Percentiles rank a stretch among this genome's conserved stretches.
These are phyloP conservation scores for Drosophila ficusphila DNA, from an alignment of 1,140 invertebrate genomes.

Conservation along the genomic window DNA sequence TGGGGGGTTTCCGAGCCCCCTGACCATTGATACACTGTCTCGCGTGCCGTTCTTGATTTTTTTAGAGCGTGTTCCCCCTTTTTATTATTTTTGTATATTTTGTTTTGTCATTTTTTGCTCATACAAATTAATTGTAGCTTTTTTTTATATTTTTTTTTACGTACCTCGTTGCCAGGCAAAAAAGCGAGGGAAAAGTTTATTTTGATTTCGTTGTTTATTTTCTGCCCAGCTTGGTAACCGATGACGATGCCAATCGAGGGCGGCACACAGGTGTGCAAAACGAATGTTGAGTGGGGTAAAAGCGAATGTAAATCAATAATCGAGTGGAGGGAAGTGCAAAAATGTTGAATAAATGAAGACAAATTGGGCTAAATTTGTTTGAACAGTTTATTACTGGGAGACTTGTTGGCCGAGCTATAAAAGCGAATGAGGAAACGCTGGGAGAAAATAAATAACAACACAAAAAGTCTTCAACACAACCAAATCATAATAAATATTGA, in stretches of 20 bases:
- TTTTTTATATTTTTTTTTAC: constrained; percentile 13
- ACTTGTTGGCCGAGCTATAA: background rate
- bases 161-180: constrained; percentile 60
- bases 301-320: constrained; percentile 64
- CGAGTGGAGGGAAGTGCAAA: constrained; percentile 37
- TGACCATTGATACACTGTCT: constrained; percentile 45
- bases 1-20: background rate
- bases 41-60: constrained; percentile 54
- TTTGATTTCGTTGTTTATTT: constrained; percentile 48
- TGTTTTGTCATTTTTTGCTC: constrained; percentile 19
- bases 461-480: background rate
- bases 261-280: constrained; percentile 69
- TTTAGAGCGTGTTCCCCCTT: constrained; percentile 13
- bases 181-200: constrained; percentile 27
- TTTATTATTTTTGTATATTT: constrained; percentile 24
- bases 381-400: constrained; percentile 12
- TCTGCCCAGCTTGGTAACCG: constrained; percentile 39
- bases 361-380: constrained; percentile 48
- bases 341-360: constrained; percentile 57
- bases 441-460: constrained; percentile 1
- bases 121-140: constrained; percentile 55
- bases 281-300: constrained; percentile 38
- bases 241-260: constrained; percentile 27
- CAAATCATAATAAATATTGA: background rate
- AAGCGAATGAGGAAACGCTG: background rate